phyloP scores from a whole-genome alignment of 1,140 invertebrate species.

The Laodelphax striatellus region DNA sequence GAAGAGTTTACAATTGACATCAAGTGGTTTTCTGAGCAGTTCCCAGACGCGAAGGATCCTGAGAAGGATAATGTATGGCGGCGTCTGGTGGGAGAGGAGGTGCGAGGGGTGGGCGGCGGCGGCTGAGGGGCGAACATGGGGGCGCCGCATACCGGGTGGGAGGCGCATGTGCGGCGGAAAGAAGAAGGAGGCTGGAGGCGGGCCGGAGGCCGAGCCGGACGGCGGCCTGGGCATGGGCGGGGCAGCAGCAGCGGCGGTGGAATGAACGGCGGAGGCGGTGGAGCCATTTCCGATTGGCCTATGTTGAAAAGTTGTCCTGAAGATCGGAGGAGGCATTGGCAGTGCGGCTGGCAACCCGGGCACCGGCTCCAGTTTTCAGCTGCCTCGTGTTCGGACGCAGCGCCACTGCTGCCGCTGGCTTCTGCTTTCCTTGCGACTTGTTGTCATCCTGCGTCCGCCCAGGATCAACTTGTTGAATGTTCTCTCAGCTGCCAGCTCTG shows the following conservation, averaged over 20 bases:
- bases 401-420: slow-evolving; percentile 26
- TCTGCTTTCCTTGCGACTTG: slow-evolving; percentile 59
- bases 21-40: slow-evolving; percentile 35
- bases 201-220: slow-evolving; percentile 21
- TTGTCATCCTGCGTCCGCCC: slow-evolving; percentile 73
- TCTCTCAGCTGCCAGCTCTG: slow-evolving; percentile 89
- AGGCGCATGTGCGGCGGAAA: slow-evolving; percentile 37
- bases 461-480: slow-evolving; percentile 93
- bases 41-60: slow-evolving; percentile 84
- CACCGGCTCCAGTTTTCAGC: slow-evolving; percentile 61
- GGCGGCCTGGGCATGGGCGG: slow-evolving; percentile 35
- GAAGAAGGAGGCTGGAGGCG: slow-evolving; percentile 26
- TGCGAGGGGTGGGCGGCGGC: no score
- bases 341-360: slow-evolving; percentile 74
- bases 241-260: slow-evolving; percentile 42
- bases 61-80: slow-evolving; percentile 81
- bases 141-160: slow-evolving; percentile 23
- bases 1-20: background rate
- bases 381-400: slow-evolving; percentile 33
- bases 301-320: slow-evolving; percentile 76
- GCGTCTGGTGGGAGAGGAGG: slow-evolving; percentile 34
- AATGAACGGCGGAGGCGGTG: slow-evolving; percentile 42
- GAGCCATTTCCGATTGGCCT: slow-evolving; percentile 43
- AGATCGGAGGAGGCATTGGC: slow-evolving; percentile 63
- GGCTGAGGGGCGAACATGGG: slow-evolving; percentile 24